Base-by-base conservation (phyloP, 2,888 invertebrate species). In the Sarcophaga rosellei region DNA sequence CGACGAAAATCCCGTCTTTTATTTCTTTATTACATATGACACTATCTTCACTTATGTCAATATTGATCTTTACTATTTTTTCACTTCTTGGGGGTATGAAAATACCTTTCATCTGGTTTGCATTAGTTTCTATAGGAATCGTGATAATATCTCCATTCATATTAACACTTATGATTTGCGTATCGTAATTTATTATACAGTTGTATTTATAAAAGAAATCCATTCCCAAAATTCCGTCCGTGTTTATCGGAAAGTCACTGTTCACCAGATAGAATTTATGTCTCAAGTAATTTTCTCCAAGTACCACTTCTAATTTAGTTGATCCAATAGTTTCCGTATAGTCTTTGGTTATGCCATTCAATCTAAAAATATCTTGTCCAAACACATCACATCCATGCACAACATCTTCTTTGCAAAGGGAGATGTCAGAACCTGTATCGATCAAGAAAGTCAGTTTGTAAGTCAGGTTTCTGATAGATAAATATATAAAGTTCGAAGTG, bases 21-120 rank as follows among this genome's bases (percentile, higher is more conserved):
- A 61, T 73, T 61, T 73, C 72, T n/a, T 20, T 12, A n/a, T 20
- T 59, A 59, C 59, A 73, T 73, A 73, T n/a, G 4, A 61, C 62
- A n/a, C 62, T 3, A 62, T 62, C 21, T 62, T 21, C 62, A 6
- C 6, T 21, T 62, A 62, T 62, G 10, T 62, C 47, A 15, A 47
- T 47, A 47, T 47, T 47, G 47, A 63, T 63, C 15, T 63, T 15
- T 10, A 63, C 12, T 62, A 73, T 62, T 15, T 73, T 73, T 6
- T 73, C 20, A 20, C 44, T 73, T 73, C 62, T 73, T 17, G 72
- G 59, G 23, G 61, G 72, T 73, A 73, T 53, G 3, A 15, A 15
- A 15, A 17, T 53, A 15, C 3, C 53, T 17, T 59, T 59, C n/a
- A 59, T 12, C 47, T 47, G 47, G 15, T 17, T 59, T 59, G 17